Evolutionary conservation across 2,888 invertebrate species (phyloP).

Genomic region (Erebia aethiops): DNA sequence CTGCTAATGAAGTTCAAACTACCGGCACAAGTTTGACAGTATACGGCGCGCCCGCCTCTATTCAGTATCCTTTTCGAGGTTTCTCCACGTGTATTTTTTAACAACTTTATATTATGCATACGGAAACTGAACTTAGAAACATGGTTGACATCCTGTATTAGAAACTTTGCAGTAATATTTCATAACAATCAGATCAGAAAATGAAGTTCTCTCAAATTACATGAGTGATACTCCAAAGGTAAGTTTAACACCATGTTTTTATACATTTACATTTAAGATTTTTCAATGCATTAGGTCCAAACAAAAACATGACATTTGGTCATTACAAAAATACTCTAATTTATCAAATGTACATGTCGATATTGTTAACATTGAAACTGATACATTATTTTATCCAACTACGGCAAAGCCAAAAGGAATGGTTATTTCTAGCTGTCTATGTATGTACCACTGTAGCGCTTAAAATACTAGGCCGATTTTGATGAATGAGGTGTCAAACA

Average conservation of each 20-base stretch:
- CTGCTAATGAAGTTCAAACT: conserved; percentile 63
- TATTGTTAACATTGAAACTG: too few species aligned
- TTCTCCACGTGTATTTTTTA: conserved; percentile 62
- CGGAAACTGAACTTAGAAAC: background rate
- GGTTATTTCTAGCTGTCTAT: too few species aligned
- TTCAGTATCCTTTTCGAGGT: conserved; percentile 74
- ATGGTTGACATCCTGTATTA: background rate
- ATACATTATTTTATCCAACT: too few species aligned
- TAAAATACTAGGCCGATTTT: too few species aligned
- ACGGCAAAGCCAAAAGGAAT: too few species aligned
- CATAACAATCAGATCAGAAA: conserved; percentile 69
- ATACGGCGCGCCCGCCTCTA: conserved; percentile 60
- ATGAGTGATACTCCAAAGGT: conserved; percentile 72
- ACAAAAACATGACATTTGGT: too few species aligned
- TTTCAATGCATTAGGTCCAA: too few species aligned
- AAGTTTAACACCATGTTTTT: background rate
- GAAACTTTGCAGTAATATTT: conserved; percentile 42
- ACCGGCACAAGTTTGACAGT: conserved; percentile 70
- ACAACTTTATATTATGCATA: background rate
- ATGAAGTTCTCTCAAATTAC: conserved; percentile 73
- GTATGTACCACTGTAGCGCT: too few species aligned
- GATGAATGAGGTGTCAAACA: too few species aligned
- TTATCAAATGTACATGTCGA: too few species aligned
- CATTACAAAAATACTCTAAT: too few species aligned
- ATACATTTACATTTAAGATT: too few species aligned